Percentiles rank a stretch among this genome's conserved stretches.
Conservation (phyloP, 53 echinoderm and acorn worm species). For the Apostichopus leukothele region DNA sequence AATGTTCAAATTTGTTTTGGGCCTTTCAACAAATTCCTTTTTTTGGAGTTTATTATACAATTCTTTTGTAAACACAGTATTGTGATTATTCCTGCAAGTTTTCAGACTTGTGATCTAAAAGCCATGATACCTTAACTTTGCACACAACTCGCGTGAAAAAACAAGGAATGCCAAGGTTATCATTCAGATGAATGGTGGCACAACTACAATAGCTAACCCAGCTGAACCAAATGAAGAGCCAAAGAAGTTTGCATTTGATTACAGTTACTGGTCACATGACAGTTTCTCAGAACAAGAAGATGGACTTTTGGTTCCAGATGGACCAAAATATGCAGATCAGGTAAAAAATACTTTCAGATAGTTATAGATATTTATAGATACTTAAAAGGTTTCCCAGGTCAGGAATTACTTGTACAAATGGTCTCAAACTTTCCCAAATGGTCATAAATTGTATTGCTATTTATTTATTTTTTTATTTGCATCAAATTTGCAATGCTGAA, state of each 20-base stretch:
- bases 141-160: conserved; percentile 94
- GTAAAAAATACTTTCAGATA: background rate
- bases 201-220: conserved; percentile 86
- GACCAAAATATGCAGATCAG: conserved; percentile 85
- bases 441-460: too few relatives aligned
- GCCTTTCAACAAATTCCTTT: too few relatives aligned
- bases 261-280: conserved; percentile 99
- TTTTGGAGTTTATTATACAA: background rate
- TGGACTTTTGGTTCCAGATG: conserved; percentile 61
- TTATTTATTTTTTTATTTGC: too few relatives aligned
- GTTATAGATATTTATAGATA: too few relatives aligned
- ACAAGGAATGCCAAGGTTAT: conserved; percentile 86
- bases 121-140: background rate
- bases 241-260: conserved; percentile 89
- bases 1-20: too few relatives aligned
- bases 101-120: background rate
- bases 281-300: conserved; percentile 62
- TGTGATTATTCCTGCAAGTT: background rate
- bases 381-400: too few relatives aligned
- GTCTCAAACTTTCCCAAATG: too few relatives aligned
- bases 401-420: too few relatives aligned
- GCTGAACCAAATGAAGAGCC: conserved; percentile 80
- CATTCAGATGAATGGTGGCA: conserved; percentile 79
- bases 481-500: too few relatives aligned
- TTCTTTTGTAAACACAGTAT: background rate